phyloP scores from a whole-genome alignment of 2,888 invertebrate genomes.

The Lasioglossum vierecki region DNA sequence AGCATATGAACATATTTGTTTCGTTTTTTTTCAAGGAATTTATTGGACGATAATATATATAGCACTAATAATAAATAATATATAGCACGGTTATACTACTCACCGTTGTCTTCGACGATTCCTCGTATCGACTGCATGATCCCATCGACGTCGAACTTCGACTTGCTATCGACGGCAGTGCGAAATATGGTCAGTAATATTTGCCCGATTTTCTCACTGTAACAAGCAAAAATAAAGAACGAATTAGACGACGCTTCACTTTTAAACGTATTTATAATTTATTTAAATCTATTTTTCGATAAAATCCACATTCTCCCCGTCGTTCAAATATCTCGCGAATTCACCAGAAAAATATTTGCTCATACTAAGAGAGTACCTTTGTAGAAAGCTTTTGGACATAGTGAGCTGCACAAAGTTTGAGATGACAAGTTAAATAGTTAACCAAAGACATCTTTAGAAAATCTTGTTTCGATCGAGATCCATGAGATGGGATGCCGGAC shows the following conservation, averaged over 20 bases:
- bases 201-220: slow-evolving; percentile 87
- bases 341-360: not conserved
- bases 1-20: not conserved
- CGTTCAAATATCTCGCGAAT: not conserved
- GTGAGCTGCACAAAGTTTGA: not conserved
- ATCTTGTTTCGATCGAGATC: not conserved
- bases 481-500: not conserved
- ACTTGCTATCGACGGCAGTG: slow-evolving; percentile 79
- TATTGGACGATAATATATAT: not conserved
- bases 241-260: not conserved
- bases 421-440: not conserved
- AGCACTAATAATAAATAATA: no score
- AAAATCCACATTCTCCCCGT: not conserved
- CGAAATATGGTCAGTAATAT: slow-evolving; percentile 86
- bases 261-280: not conserved
- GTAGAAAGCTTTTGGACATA: not conserved
- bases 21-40: not conserved
- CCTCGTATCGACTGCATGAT: slow-evolving; percentile 74
- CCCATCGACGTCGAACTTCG: slow-evolving; percentile 69
- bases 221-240: slow-evolving; percentile 75
- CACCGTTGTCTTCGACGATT: slow-evolving; percentile 76
- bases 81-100: slow-evolving; percentile 31
- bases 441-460: not conserved
- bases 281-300: not conserved
- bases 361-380: not conserved